Evolutionary conservation across 2,888 invertebrate species (phyloP).

Genomic region (Malacosoma neustria): DNA sequence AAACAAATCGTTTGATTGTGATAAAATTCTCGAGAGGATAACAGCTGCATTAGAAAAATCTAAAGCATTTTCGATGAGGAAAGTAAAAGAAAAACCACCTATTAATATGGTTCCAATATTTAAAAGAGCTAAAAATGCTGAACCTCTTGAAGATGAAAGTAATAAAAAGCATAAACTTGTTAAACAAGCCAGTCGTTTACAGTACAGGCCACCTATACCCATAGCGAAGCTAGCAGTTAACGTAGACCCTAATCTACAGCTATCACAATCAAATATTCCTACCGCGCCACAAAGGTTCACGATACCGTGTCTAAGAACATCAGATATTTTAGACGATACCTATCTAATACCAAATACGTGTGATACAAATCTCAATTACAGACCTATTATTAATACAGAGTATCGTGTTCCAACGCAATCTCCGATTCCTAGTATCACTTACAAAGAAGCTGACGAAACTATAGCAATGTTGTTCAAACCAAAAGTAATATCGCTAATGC

Average conservation of each 20-base stretch:
- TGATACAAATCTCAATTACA: slow-evolving; percentile 12
- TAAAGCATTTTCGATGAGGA: not conserved
- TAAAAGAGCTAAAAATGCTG: not conserved
- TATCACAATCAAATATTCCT: slow-evolving; percentile 4
- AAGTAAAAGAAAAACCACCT: not conserved
- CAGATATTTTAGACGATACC: slow-evolving; percentile 29
- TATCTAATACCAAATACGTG: slow-evolving; percentile 11
- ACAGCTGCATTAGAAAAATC: not conserved
- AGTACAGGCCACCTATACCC: not conserved
- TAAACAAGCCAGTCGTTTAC: not conserved
- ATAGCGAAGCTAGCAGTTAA: not conserved
- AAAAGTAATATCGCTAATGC: slow-evolving; percentile 28
- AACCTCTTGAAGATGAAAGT: not conserved
- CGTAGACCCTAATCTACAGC: not conserved
- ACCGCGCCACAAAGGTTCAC: slow-evolving; percentile 17
- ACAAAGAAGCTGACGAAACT: slow-evolving; percentile 22
- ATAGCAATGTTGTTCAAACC: slow-evolving; percentile 34
- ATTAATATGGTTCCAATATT: not conserved
- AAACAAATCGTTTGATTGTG: not conserved
- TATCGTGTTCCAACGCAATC: slow-evolving; percentile 16
- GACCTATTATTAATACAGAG: slow-evolving; percentile 14
- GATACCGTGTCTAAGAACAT: slow-evolving; percentile 34
- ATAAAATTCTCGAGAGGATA: not conserved
- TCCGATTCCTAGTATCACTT: no score
- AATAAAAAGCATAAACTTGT: not conserved